A percentile compares a stretch with the other conserved stretches of the same genome.
Evolutionary conservation across 2,113 vertebrate species (phyloP).

Genomic region (Scomber colias): DNA sequence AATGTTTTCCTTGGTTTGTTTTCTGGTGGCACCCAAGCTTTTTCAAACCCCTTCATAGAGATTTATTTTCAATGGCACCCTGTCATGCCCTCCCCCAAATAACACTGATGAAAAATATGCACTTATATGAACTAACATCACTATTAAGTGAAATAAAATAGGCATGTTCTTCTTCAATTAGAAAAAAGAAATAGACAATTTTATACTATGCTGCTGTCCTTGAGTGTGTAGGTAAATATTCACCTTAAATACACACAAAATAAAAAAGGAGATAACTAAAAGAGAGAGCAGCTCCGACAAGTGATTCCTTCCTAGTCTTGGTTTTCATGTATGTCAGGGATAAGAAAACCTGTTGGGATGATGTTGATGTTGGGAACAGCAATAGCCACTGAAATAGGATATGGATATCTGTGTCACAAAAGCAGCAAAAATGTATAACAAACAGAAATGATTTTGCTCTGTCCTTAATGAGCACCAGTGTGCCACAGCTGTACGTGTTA

Average conservation of each 20-base stretch:
- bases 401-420: background rate
- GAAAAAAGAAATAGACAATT: background rate
- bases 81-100: too few relatives aligned
- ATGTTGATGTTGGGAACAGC: too few relatives aligned
- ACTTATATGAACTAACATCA: background rate
- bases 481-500: background rate
- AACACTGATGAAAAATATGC: background rate
- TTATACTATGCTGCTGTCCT: background rate
- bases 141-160: background rate
- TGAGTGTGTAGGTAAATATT: too few relatives aligned
- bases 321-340: too few relatives aligned
- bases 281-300: background rate
- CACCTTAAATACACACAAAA: background rate
- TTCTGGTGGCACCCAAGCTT: background rate
- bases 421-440: too few relatives aligned
- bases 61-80: too few relatives aligned
- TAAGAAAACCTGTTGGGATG: slow-evolving; percentile 4
- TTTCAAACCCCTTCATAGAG: background rate
- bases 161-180: background rate
- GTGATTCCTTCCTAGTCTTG: too few relatives aligned
- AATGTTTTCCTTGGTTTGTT: background rate
- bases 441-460: background rate
- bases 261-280: background rate
- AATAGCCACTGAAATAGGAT: background rate
- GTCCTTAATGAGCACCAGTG: background rate